A percentile compares a stretch with the other conserved stretches of the same genome.
Evolutionary conservation across 2,797 vertebrate genomes (phyloP).

Genomic region (Myripristis jacobus): DNA sequence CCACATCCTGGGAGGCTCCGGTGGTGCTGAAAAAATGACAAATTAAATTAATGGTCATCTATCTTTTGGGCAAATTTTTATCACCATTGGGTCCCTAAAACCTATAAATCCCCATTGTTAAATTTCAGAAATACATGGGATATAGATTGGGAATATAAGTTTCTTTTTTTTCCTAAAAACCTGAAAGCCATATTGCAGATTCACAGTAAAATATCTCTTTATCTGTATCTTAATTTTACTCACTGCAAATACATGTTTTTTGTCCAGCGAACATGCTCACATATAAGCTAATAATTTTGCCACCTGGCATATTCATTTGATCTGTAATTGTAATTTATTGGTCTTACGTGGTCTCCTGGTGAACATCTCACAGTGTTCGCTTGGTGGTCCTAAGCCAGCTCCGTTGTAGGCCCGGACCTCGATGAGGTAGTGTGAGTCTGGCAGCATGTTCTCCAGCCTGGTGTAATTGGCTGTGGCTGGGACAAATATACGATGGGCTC

Average conservation of each 20-base stretch:
- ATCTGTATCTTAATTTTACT: too few relatives aligned
- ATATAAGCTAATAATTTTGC: neutral
- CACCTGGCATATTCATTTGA: too few relatives aligned
- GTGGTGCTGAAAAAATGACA: constrained; percentile 93
- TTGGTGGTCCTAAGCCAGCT: constrained; percentile 93
- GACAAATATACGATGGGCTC: constrained; percentile 91
- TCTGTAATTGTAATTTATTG: too few relatives aligned
- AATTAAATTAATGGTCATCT: neutral
- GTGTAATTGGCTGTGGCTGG: constrained; percentile 87
- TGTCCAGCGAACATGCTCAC: neutral
- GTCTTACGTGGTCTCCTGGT: constrained; percentile 95
- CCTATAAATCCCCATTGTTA: neutral
- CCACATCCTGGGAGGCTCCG: constrained; percentile 90
- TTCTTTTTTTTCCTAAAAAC: neutral
- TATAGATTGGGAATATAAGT: neutral
- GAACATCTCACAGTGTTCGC: constrained; percentile 87
- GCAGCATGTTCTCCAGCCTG: constrained; percentile 92
- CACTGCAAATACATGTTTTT: too few relatives aligned
- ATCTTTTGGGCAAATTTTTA: neutral
- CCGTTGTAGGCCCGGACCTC: constrained; percentile 95
- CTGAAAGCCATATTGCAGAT: neutral
- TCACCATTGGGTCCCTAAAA: neutral
- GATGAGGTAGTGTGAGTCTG: constrained; percentile 92
- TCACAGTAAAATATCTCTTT: too few relatives aligned
- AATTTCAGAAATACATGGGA: too few relatives aligned